phyloP scores from a whole-genome alignment of 1,140 invertebrate genomes.

The Drosophila lowei region DNA sequence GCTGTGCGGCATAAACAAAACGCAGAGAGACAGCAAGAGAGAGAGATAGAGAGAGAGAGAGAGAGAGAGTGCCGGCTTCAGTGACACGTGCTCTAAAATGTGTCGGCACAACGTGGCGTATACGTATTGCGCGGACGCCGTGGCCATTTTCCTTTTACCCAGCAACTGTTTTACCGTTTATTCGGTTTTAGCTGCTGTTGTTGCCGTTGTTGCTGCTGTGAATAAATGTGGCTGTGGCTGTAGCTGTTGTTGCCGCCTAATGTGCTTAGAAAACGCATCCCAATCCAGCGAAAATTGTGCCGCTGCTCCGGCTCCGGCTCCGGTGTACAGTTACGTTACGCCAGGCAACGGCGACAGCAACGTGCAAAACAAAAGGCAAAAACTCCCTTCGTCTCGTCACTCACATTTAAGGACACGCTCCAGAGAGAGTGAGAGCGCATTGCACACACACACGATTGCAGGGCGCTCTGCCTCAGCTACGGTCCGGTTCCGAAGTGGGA shows the following conservation, averaged over 20 bases:
- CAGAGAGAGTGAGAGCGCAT: conserved; percentile 5
- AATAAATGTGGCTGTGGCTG: neutral
- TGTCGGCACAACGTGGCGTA: conserved; percentile 68
- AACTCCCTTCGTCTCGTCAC: conserved; percentile 26
- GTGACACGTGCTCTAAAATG: conserved; percentile 57
- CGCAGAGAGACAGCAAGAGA: conserved; percentile 44
- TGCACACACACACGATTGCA: conserved; percentile 17
- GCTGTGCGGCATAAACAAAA: conserved; percentile 76
- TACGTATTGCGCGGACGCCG: conserved; percentile 78
- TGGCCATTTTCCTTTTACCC: conserved; percentile 59
- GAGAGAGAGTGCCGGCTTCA: conserved; percentile 25
- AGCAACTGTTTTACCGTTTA: conserved; percentile 11
- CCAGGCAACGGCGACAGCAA: conserved; percentile 28
- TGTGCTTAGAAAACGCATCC: conserved; percentile 71
- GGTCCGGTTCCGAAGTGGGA: conserved; percentile 18
- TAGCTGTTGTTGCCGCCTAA: conserved; percentile 40
- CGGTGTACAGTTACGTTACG: conserved; percentile 58
- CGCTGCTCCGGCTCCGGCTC: conserved; percentile 26
- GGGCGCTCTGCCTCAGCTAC: too few species aligned
- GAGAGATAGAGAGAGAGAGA: conserved; percentile 7
- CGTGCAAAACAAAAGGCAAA: conserved; percentile 54
- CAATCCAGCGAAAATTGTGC: conserved; percentile 34
- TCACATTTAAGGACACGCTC: neutral
- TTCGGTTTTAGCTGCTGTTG: neutral
- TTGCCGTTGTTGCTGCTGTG: conserved; percentile 9